Evolutionary conservation across 2,797 vertebrate species (phyloP), one percentile per base, ranked within the genome.

Genomic region (Enteromius fasciolatus): DNA sequence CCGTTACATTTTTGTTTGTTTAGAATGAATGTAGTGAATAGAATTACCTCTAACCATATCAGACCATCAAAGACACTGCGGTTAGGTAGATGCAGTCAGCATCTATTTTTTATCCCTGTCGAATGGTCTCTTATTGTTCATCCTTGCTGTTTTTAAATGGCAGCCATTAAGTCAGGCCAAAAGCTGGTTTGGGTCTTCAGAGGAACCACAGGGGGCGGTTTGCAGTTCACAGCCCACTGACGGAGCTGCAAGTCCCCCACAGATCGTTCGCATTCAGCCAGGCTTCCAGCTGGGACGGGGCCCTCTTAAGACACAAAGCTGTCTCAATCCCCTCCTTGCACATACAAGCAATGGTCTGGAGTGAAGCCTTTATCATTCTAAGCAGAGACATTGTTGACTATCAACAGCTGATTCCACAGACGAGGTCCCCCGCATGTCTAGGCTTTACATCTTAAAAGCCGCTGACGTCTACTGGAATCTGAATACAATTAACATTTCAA

Each of bases 401-500:
- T 61, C 74, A 76, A 77, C 81, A 70, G 81, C 74, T 77, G 81
- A 83, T 69, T 83, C 74, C 2, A 41, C 81, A 83, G 74, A 83
- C 39, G 48, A 77, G 81, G 81, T 77, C 66, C 81, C 81, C 52
- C 10, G 74, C 64, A 83, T 76, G 73, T 83, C 74, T 83, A 20
- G 41, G 52, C 64, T 61, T 74, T 77, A 84, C 77, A 80, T 75
- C 70, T 80, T 83, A 70, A 77, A 83, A 70, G 76, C 50, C 70
- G 80, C 36, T 11, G 25, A 80, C 25, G 18, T 80, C 83, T 68
- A 67, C 69, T 7, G 46, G 36, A 84, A 75, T 84, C 83, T 80
- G 69, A 84, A 84, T 84, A 75, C 72, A 48, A 80, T 80, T 80
- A 80, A 57, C 83, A 80, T 84, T 84, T 79, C 46, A 80, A 84